Evolutionary conservation across 2,113 vertebrate species (phyloP), one percentile per base, ranked within the genome.

Genomic region (Cebus imitator): DNA sequence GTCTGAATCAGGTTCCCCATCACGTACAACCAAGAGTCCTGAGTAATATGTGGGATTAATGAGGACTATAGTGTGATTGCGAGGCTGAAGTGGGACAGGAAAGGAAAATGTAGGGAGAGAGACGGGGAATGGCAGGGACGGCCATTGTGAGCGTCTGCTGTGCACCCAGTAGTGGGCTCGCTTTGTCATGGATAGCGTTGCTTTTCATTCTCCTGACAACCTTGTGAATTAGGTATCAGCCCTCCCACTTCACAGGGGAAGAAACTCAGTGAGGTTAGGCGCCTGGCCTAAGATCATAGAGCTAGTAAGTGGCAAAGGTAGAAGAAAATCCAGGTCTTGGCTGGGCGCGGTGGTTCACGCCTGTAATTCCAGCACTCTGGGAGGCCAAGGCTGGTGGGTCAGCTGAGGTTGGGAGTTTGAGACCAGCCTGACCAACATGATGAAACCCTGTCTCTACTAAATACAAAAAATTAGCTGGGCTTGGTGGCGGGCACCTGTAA

Each of bases 91-190:
- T 40, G 45, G 66, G 45, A 57, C 0, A 40, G 58, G n/a, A 70
- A 64, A 93, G 21, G n/a, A 78, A 58, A 48, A 45, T 14, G n/a
- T 6, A 8, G 3, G 20, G 27, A 50, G 14, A 13, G 18, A 55
- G 55, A 21, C 45, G 13, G 18, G 17, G 5, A 35, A 25, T 12
- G 18, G 35, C 6, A 12, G 6, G 64, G 12, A 32, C 5, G 7
- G 32, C 32, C 40, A 21, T 32, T 30, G 3, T 23, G 66, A 73
- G 30, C 8, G 25, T 35, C n/a, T 21, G 18, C 35, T 21, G 3
- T 3, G 5, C 17, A 40, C 2, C 70, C n/a, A 4, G 16, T 10
- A 23, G 21, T 20, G 27, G 12, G 8, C 25, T 18, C 0, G 85
- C 17, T 58, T 55, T 82, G 20, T 83, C 48, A 50, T 5, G 18